Conservation (phyloP, 1,140 invertebrate species). For the Bombus turneri region DNA sequence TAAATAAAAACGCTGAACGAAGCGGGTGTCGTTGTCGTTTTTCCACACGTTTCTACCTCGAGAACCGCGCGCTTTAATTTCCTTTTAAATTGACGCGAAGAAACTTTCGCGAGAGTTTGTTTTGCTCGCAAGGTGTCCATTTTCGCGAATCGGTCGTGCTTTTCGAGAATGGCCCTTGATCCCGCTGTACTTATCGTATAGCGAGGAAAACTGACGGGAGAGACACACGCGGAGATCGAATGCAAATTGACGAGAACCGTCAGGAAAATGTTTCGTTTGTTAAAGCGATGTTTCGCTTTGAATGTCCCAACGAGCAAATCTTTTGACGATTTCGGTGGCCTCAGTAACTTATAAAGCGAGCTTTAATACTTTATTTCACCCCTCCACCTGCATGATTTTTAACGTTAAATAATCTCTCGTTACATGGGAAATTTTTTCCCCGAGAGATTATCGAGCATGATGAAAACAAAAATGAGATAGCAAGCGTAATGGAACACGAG, state of each 20-base stretch:
- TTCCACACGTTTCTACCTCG: background rate
- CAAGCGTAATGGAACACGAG: too few relatives aligned
- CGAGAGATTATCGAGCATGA: too few relatives aligned
- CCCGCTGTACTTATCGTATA: background rate
- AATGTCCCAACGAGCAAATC: background rate
- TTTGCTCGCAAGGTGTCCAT: background rate
- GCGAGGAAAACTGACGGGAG: background rate
- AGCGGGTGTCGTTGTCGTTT: slow-evolving; percentile 18
- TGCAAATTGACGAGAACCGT: background rate
- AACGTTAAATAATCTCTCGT: background rate
- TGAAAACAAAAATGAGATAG: too few relatives aligned
- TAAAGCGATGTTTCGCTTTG: slow-evolving; percentile 1
- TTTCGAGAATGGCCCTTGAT: background rate
- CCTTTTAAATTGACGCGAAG: slow-evolving; percentile 34
- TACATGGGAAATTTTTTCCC: background rate
- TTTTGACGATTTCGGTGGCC: background rate
- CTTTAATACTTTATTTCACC: background rate
- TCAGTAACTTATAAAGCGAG: background rate
- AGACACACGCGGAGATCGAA: background rate
- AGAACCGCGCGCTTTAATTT: slow-evolving; percentile 22
- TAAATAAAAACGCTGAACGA: slow-evolving; percentile 30
- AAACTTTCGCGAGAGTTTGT: background rate
- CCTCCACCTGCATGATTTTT: background rate
- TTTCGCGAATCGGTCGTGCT: background rate
- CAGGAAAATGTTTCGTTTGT: background rate